Evolutionary conservation across 2,113 vertebrate species (phyloP), one percentile per base, ranked within the genome.

Genomic region (Epinephelus cyanopodus): DNA sequence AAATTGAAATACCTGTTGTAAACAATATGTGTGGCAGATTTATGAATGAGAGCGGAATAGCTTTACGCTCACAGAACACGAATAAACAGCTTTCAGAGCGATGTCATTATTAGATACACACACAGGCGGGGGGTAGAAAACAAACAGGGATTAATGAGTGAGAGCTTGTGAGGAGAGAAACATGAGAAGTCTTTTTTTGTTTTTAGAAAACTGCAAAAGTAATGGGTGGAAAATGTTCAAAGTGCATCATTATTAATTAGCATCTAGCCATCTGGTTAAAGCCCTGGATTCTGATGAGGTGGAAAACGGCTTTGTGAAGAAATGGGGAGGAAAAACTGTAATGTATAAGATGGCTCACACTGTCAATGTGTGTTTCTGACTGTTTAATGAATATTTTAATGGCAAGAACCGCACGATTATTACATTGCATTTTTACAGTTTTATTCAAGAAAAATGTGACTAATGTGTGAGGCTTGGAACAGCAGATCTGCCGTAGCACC

Each of bases 141-240:
- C 56, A 73, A 33, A 29, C 42, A 2, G 1, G 42, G 27, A 47
- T 60, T 17, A 48, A 37, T 39, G 70, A 62, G 15, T 19, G 62
- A 42, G 37, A 50, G 45, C 47, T 25, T 4, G 17, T 25, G 12
- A 50, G n/a, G 53, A 48, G 8, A 57, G 57, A 15, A 54, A 61
- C 45, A 61, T 21, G 75, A 78, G 33, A 67, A 29, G 11, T n/a
- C 33, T 45, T 60, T 66, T 60, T 56, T 54, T 66, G 45, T 65
- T 9, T 61, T 45, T n/a, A 60, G 65, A 56, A 29, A 70, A 65
- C 19, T 42, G 37, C 77, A 48, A 45, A 45, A 45, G 14, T 3
- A 33, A 39, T 1, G 13, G 13, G 8, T 33, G 74, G 54, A n/a
- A 63, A 65, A 63, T 62, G 45, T 19, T 78, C 66, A 66, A 14